Base-by-base conservation (phyloP, 2,113 vertebrate species). In the Grammomys surdaster region DNA sequence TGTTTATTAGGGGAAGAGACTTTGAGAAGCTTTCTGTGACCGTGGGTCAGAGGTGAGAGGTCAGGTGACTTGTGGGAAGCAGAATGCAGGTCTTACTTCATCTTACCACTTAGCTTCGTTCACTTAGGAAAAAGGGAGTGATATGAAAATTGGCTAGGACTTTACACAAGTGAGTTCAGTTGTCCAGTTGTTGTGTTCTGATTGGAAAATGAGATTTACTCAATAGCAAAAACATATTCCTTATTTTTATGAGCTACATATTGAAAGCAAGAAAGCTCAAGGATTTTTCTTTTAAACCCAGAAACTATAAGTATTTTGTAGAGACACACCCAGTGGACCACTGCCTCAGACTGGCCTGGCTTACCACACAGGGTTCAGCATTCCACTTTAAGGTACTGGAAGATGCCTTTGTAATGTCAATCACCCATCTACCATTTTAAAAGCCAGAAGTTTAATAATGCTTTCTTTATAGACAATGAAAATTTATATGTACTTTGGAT, bases 11-110 rank as follows among this genome's bases (percentile, higher is more conserved):
- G 46, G 43, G 69, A 88, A 36, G 56, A 88, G 65, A 56, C 33
- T 76, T 94, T 56, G 72, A 63, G 75, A 78, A 65, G 48, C 48
- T 40, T 93, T 88, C 94, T 31, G 76, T 85, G 90, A n/a, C 89
- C 33, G 96, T 90, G 95, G 97, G 91, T 56, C 63, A 60, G 58
- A 28, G 13, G 81, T 60, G 7, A 84, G 56, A 46, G 65, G 40
- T 76, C 75, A 54, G 14, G 48, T 69, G 65, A 58, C 88, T 88
- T 51, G 33, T 24, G 75, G 70, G 89, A 95, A 94, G 16, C 2
- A 72, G 81, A 33, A 51, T 40, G 13, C 89, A 0, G 85, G 60
- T 78, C 10, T n/a, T 76, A 78, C 80, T 54, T 63, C 3, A 17
- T 20, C 43, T 51, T 43, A 16, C n/a, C 54, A 81, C 73, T 81